phyloP scores from a whole-genome alignment of 2,888 invertebrate species.

The Xanthorhoe spadicearia region DNA sequence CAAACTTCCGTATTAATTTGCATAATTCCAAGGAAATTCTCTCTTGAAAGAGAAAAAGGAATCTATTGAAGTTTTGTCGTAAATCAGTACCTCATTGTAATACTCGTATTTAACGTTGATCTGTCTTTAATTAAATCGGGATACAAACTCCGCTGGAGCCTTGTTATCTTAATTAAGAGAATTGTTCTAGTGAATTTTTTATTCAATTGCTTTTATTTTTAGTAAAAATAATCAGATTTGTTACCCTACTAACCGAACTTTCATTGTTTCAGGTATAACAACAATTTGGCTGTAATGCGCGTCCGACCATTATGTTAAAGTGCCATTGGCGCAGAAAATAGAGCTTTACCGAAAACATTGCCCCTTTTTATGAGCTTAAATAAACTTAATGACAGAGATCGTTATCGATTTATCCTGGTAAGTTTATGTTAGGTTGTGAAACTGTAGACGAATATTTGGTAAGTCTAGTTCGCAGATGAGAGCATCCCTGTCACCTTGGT shows the following conservation, averaged over 20 bases:
- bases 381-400: conserved; percentile 42
- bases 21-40: conserved; percentile 26
- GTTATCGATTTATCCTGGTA: conserved; percentile 40
- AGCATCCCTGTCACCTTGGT: conserved; percentile 38
- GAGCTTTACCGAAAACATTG: conserved; percentile 30
- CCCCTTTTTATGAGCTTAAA: conserved; percentile 34
- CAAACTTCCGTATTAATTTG: conserved; percentile 30
- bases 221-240: neutral
- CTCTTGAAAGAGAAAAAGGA: conserved; percentile 3
- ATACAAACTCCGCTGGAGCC: neutral
- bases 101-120: conserved; percentile 15
- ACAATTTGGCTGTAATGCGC: conserved; percentile 22
- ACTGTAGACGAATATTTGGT: conserved; percentile 36
- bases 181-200: neutral
- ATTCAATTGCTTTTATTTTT: neutral
- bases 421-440: conserved; percentile 41
- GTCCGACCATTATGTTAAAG: conserved; percentile 27
- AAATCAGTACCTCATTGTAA: conserved; percentile 28
- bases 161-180: conserved; percentile 1
- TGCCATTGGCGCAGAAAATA: conserved; percentile 28
- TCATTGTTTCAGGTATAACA: conserved; percentile 38
- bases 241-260: conserved; percentile 18
- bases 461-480: conserved; percentile 39
- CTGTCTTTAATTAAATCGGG: conserved; percentile 12
- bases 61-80: conserved; percentile 29